These are phyloP conservation scores for Alligator mississippiensis DNA, from an alignment of 2,113 vertebrate species.

Conservation along the genomic window DNA sequence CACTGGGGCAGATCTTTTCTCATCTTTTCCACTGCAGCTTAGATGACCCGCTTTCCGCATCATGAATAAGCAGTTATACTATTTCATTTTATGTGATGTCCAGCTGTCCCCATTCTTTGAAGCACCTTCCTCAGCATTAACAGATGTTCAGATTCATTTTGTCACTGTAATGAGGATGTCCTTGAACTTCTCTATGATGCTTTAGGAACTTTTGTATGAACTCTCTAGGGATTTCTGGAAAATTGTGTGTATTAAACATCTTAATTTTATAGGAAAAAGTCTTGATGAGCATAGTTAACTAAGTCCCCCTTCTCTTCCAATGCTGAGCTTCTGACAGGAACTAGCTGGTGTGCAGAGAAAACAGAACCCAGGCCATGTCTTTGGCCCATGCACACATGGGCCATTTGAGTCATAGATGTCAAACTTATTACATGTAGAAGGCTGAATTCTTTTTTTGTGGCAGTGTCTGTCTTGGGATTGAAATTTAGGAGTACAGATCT, in stretches of 20 bases:
- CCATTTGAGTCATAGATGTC: neutral
- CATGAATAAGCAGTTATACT: neutral
- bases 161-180: slow-evolving; percentile 59
- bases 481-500: neutral
- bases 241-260: neutral
- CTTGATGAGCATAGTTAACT: neutral
- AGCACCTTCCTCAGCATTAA: slow-evolving; percentile 60
- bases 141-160: slow-evolving; percentile 69
- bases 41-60: neutral
- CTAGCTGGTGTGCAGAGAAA: neutral
- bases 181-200: slow-evolving; percentile 63
- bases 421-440: neutral
- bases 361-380: neutral
- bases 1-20: neutral
- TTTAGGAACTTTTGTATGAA: neutral
- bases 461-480: neutral
- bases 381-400: neutral
- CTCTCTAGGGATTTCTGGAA: slow-evolving; percentile 8
- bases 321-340: neutral
- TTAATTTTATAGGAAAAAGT: neutral
- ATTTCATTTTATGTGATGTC: slow-evolving; percentile 48
- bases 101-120: slow-evolving; percentile 68
- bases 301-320: neutral
- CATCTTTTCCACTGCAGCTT: accelerated
- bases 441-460: neutral